A percentile compares a stretch with the other conserved stretches of the same genome.
These are phyloP conservation scores for Anthonomus grandis DNA, from an alignment of 1,140 invertebrate genomes.

Conservation along the genomic window DNA sequence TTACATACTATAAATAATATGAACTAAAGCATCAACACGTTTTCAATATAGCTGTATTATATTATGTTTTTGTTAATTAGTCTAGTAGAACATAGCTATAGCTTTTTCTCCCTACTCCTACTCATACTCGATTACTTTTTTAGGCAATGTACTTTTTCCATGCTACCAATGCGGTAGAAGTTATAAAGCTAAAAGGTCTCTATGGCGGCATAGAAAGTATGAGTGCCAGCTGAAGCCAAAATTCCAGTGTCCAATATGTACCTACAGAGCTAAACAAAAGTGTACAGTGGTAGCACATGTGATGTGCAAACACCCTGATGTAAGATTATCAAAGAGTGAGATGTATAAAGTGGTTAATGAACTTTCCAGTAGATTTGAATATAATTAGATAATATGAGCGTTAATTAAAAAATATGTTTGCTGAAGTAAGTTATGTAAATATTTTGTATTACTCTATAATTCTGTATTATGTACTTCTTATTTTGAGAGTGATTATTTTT, in stretches of 20 bases:
- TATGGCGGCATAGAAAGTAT: constrained; percentile 36
- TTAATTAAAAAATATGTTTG: too few relatives aligned
- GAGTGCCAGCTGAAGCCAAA: constrained; percentile 36
- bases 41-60: not conserved
- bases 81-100: not conserved
- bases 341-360: constrained; percentile 40
- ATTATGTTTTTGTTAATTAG: too few relatives aligned
- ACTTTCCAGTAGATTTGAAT: too few relatives aligned
- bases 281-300: constrained; percentile 50
- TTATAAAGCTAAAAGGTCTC: constrained; percentile 34
- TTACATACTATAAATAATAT: too few relatives aligned
- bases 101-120: not conserved
- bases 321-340: constrained; percentile 11
- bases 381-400: too few relatives aligned
- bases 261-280: constrained; percentile 53
- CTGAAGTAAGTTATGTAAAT: too few relatives aligned
- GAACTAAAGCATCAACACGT: not conserved
- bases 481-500: too few relatives aligned
- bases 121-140: not conserved
- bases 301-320: constrained; percentile 18
- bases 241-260: constrained; percentile 50
- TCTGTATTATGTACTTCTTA: too few relatives aligned
- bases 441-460: too few relatives aligned
- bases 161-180: constrained; percentile 32
- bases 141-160: constrained; percentile 16